phyloP scores from a whole-genome alignment of 2,797 vertebrate genomes.

The Acrossocheilus fasciatus region DNA sequence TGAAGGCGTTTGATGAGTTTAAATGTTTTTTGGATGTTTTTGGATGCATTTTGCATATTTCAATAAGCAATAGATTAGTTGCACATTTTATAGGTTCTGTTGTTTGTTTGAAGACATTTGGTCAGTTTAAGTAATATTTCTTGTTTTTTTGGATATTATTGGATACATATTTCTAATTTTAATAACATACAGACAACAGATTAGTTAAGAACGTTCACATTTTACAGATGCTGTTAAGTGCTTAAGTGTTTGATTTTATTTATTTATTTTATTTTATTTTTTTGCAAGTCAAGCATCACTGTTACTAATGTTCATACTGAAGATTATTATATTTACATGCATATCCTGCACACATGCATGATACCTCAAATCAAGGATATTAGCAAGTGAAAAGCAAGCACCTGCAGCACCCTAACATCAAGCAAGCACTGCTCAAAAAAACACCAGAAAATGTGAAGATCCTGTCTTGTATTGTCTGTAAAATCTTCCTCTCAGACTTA shows the following conservation, averaged over 20 bases:
- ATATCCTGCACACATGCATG: background rate
- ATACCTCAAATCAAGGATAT: background rate
- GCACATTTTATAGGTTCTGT: background rate
- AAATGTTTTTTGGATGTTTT: background rate
- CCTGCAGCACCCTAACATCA: background rate
- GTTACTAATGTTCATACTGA: background rate
- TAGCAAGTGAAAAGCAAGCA: background rate
- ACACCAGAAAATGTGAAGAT: background rate
- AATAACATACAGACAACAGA: background rate
- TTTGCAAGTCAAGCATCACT: no score
- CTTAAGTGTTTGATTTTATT: background rate
- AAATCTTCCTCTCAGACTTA: background rate
- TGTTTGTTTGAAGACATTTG: background rate
- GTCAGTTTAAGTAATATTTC: background rate
- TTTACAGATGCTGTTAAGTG: background rate
- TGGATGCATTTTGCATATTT: background rate
- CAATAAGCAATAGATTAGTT: no score
- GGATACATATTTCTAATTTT: background rate
- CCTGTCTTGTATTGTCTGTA: background rate
- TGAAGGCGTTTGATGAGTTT: background rate
- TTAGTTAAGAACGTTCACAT: background rate
- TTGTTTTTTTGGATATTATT: background rate
- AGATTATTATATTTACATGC: background rate
- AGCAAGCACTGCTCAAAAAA: background rate
- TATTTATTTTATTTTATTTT: background rate